These are phyloP conservation scores for Sympetrum striolatum DNA, from an alignment of 2,888 invertebrate species.

Conservation along the genomic window DNA sequence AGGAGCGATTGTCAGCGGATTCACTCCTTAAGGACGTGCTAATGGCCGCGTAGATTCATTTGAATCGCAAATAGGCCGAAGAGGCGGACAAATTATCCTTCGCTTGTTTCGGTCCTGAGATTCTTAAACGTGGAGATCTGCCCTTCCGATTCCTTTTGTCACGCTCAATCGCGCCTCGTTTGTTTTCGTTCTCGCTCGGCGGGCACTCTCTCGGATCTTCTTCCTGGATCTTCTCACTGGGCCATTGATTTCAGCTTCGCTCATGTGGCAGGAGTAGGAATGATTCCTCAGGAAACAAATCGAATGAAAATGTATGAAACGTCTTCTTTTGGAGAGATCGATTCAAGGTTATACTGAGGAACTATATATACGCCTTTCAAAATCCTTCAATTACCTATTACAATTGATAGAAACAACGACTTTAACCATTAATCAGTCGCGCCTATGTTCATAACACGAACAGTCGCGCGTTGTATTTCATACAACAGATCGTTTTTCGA, in stretches of 20 bases:
- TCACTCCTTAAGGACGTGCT: background rate
- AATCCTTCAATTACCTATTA: no score
- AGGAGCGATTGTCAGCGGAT: background rate
- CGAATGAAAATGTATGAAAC: no score
- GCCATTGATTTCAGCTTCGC: background rate
- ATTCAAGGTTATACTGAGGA: no score
- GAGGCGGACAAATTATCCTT: background rate
- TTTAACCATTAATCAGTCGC: no score
- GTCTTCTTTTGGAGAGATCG: no score
- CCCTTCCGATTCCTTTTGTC: slow-evolving; percentile 30
- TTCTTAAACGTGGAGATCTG: background rate
- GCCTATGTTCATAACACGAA: no score
- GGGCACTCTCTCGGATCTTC: slow-evolving; percentile 31
- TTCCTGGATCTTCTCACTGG: background rate
- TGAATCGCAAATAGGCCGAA: background rate
- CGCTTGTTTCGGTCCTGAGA: background rate
- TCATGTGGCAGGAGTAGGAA: background rate
- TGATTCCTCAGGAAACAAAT: no score
- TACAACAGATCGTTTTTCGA: no score
- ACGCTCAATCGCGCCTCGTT: slow-evolving; percentile 40
- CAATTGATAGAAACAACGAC: no score
- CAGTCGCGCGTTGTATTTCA: no score
- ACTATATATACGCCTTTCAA: no score
- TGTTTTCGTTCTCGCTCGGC: slow-evolving; percentile 31
- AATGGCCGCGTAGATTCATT: background rate